phyloP scores from a whole-genome alignment of 2,113 vertebrate genomes.

The Scopus umbretta region DNA sequence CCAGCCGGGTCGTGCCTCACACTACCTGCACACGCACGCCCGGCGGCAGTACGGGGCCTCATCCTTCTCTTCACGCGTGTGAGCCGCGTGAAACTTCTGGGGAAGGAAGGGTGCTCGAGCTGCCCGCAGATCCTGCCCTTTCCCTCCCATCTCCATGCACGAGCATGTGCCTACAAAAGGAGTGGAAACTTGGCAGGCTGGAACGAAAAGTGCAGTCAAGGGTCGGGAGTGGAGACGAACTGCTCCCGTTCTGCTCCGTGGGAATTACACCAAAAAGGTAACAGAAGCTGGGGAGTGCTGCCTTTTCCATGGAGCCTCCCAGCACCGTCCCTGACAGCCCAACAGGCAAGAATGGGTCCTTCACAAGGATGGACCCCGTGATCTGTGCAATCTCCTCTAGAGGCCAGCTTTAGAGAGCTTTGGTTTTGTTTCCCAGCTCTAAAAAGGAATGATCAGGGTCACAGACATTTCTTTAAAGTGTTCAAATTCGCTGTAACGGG shows the following conservation, averaged over 20 bases:
- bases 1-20: neutral
- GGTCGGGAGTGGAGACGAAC: neutral
- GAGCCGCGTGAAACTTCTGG: neutral
- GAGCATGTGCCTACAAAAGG: constrained; percentile 44
- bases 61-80: accelerated
- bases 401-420: neutral
- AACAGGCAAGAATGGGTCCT: neutral
- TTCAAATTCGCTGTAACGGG: neutral
- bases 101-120: constrained; percentile 1
- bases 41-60: accelerated
- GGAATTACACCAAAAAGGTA: constrained; percentile 38
- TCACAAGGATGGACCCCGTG: neutral
- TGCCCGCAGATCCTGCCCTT: neutral
- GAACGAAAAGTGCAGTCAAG: neutral
- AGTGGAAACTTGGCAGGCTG: constrained; percentile 60
- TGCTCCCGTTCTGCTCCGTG: neutral
- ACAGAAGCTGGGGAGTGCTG: neutral
- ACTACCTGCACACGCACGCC: accelerated
- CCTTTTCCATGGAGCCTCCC: neutral
- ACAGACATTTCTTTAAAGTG: neutral
- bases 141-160: neutral
- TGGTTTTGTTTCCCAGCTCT: neutral
- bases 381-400: neutral
- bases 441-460: neutral
- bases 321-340: neutral